A percentile compares a stretch with the other conserved stretches of the same genome.
Evolutionary conservation across 2,888 invertebrate species (phyloP).

Genomic region (Eutolmus rufibarbis): DNA sequence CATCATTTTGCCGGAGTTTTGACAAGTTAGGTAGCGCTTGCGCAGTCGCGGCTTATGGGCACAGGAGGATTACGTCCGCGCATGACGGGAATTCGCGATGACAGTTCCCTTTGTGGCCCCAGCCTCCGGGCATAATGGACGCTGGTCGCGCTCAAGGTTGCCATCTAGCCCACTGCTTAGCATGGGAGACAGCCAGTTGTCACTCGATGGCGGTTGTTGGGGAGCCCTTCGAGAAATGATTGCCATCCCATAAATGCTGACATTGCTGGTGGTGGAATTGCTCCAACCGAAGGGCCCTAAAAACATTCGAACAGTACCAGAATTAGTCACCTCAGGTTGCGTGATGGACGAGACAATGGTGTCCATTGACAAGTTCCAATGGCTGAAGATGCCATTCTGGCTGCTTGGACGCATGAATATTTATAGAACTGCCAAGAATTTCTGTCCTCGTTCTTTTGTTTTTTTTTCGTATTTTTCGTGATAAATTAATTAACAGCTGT

Average conservation of each 20-base stretch:
- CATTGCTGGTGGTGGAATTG: slow-evolving; percentile 11
- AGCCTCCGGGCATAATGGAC: not conserved
- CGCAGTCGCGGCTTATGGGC: not conserved
- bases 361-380: slow-evolving; percentile 25
- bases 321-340: slow-evolving; percentile 46
- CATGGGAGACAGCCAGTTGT: not conserved
- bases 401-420: slow-evolving; percentile 43
- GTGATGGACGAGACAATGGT: slow-evolving; percentile 43
- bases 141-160: not conserved
- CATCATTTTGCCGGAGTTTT: slow-evolving; percentile 29
- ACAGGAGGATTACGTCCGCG: slow-evolving; percentile 41
- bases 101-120: slow-evolving; percentile 17
- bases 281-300: not conserved
- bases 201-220: not conserved
- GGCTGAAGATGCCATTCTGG: slow-evolving; percentile 1
- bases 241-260: slow-evolving; percentile 22
- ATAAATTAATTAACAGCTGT: slow-evolving; percentile 47
- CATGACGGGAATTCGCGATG: slow-evolving; percentile 51
- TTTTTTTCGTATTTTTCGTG: slow-evolving; percentile 30
- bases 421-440: slow-evolving; percentile 40
- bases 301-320: slow-evolving; percentile 35
- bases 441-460: not conserved
- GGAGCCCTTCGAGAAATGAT: not conserved
- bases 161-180: not conserved
- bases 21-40: slow-evolving; percentile 18